Base-by-base conservation (phyloP, 2,888 invertebrate genomes). In the Eucriotettix oculatus region DNA sequence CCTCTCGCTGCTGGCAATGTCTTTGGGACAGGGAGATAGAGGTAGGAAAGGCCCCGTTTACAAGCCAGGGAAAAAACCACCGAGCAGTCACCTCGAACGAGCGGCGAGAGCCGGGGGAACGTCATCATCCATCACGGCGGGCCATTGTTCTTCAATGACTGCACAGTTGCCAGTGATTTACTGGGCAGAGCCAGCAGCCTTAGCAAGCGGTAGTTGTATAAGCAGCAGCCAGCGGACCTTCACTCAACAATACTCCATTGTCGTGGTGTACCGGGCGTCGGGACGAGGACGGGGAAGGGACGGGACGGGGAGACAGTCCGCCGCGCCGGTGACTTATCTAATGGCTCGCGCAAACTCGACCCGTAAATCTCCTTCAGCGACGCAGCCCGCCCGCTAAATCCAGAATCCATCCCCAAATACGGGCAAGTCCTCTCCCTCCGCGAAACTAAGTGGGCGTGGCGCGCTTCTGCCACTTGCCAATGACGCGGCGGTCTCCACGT, bases 101-200 rank as follows among this genome's bases (percentile, higher is more conserved):
- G 29, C 29, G 48, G 48, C 48, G 48, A n/a, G 14, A 12, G 48
- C 48, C n/a, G 12, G 48, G 48, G 48, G 48, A 12, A n/a, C 58
- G 62, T 63, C 63, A 62, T 59, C 63, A 63, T 63, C 60, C 61
- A 63, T 63, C 63, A 62, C 61, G 54, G 10, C 48, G 17, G 16
- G 53, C 63, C 54, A 61, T 63, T 63, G 63, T 63, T 63, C 63
- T 60, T 60, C 60, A 57, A 63, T 61, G 63, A 61, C 63, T 61
- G 60, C 57, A 62, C 57, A 55, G 63, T 58, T 59, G 54, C 57
- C 57, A 56, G 63, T 63, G 63, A 63, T 63, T 63, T 63, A 63
- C 60, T 60, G 61, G 61, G 61, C 59, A 55, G 57, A 61, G 29
- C 29, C 7, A 1, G 12, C 48, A 14, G 48, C 48, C 48, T 48